Base-by-base conservation (phyloP, 2,888 invertebrate species). In the Epicampocera succincta region DNA sequence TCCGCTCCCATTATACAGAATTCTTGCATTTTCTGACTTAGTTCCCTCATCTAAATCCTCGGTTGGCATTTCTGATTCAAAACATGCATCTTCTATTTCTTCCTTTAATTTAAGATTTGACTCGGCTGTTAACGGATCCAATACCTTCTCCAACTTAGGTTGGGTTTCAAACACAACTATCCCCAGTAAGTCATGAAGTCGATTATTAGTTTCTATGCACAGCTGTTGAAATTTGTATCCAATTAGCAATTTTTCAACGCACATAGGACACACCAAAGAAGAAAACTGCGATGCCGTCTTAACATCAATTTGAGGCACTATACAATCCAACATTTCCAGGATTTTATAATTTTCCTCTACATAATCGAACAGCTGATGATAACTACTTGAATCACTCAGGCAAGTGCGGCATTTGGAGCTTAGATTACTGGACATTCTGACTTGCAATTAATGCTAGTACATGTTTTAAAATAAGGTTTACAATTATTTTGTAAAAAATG, bases 221-320 rank as follows among this genome's bases (percentile, higher is more conserved):
- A 91, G 89, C 74, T 89, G 86, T 84, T 92, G 92, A 85, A 92
- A 93, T 52, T 90, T 86, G 86, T 93, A 93, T 11, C 92, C 89
- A 8, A 91, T 89, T 72, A 92, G 89, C 15, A 93, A 90, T 69
- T 91, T 90, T 76, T 90, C 90, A 0, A 92, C 91, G 87, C 94
- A 94, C 8, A 91, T 13, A n/a, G 68, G 52, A 17, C 79, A 83
- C 19, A 83, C 44, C 25, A 73, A 40, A 0, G 42, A 61, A 13
- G 83, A 73, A 73, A 80, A 65, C 4, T 60, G 66, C 1, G 76
- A 46, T 15, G 63, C 29, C 9, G 58, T 25, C 42, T 76, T 83
- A 15, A 80, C 42, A 48, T 63, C 72, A 21, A 80, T 76, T 58
- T 83, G 76, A 3, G 79, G 80, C 21, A 80, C 80, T 48, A 80